Percentiles rank a stretch among this genome's conserved stretches.
Evolutionary conservation across 2,888 invertebrate genomes (phyloP).

Genomic region (Chironomus tentans): DNA sequence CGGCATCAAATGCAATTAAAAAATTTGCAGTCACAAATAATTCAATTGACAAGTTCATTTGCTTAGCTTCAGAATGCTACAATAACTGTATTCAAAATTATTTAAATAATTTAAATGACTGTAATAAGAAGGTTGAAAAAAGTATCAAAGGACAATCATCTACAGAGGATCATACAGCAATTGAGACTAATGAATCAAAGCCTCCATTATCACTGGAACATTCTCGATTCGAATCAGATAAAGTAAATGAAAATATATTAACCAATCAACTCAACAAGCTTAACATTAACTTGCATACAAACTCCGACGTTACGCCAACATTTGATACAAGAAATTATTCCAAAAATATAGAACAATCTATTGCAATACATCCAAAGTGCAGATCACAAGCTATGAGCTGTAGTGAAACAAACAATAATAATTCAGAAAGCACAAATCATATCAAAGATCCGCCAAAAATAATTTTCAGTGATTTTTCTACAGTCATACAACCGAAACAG

Average conservation of each 20-base stretch:
- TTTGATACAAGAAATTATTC: background rate
- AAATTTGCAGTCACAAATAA: background rate
- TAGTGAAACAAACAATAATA: conserved; percentile 21
- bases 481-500: conserved; percentile 1
- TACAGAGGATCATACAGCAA: background rate
- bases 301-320: background rate
- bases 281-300: conserved; percentile 8
- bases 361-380: background rate
- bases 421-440: conserved; percentile 21
- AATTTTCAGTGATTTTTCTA: conserved; percentile 24
- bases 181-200: no score
- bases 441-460: conserved; percentile 22
- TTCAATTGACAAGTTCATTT: conserved; percentile 29
- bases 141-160: background rate
- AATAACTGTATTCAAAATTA: conserved; percentile 38
- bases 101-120: conserved; percentile 34
- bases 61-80: conserved; percentile 39
- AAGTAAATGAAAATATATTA: background rate
- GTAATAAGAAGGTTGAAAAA: conserved; percentile 6
- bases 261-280: background rate
- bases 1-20: conserved; percentile 13
- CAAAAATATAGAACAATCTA: background rate
- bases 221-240: background rate
- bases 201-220: no score
- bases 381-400: conserved; percentile 21